These are phyloP conservation scores for Ceratosolen fusciceps DNA, from an alignment of 1,140 invertebrate genomes.

Conservation along the genomic window DNA sequence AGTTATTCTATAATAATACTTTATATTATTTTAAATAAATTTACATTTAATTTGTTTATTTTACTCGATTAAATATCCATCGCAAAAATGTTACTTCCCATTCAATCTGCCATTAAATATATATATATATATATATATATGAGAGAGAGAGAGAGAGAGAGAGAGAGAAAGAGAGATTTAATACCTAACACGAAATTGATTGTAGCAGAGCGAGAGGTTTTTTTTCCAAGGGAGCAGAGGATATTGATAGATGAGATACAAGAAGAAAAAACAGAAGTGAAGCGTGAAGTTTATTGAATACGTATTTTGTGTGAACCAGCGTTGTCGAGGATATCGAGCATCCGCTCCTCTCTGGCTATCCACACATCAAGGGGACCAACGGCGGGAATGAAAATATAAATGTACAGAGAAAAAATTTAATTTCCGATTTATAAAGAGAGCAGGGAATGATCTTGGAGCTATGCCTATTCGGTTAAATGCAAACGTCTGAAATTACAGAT, in stretches of 20 bases:
- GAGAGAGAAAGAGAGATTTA: too few species aligned
- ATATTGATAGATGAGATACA: too few species aligned
- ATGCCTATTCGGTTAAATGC: not conserved
- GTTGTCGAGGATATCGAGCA: not conserved
- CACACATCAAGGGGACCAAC: not conserved
- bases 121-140: too few species aligned
- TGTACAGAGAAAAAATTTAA: conserved; percentile 18
- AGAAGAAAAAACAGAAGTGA: not conserved
- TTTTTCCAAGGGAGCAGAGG: too few species aligned
- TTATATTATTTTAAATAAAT: not conserved
- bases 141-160: too few species aligned
- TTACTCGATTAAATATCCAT: not conserved
- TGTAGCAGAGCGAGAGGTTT: conserved; percentile 41
- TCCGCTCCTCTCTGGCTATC: not conserved
- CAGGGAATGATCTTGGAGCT: not conserved
- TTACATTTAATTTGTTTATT: not conserved
- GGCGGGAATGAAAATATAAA: not conserved
- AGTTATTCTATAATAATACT: not conserved
- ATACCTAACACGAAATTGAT: conserved; percentile 36
- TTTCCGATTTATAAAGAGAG: conserved; percentile 27
- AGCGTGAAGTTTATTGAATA: conserved; percentile 35
- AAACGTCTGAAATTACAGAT: conserved; percentile 34
- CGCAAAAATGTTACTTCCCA: too few species aligned
- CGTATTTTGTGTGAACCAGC: conserved; percentile 4
- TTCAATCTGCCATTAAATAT: too few species aligned